These are phyloP conservation scores for Drosophila asahinai DNA, from an alignment of 1,140 invertebrate species.

Conservation along the genomic window DNA sequence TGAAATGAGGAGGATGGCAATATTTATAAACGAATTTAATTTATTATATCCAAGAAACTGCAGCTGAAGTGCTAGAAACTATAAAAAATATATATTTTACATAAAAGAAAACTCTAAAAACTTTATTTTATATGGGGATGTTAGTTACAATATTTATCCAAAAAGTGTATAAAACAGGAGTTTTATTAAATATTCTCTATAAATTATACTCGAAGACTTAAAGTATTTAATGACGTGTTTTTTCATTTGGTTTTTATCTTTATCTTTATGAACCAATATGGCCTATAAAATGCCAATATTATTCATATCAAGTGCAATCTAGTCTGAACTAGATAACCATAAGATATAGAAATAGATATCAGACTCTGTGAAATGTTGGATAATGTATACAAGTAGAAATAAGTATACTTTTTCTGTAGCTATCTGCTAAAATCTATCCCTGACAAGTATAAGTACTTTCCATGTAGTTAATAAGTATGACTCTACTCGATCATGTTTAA, in stretches of 20 bases:
- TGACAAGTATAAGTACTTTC: neutral
- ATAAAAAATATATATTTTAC: neutral
- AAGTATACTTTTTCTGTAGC: no score
- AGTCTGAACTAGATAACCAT: neutral
- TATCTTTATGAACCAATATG: no score
- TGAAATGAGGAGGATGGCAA: conserved; percentile 9
- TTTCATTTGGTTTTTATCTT: neutral
- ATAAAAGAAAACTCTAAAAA: neutral
- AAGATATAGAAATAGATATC: neutral
- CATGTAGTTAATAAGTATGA: neutral
- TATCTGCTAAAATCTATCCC: neutral
- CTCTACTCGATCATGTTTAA: neutral
- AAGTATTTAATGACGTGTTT: neutral
- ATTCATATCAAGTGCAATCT: neutral
- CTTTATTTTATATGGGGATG: no score
- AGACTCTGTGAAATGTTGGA: neutral
- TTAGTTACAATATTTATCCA: no score
- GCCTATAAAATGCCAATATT: neutral
- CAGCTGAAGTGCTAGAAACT: neutral
- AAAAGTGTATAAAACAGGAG: no score
- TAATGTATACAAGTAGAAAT: neutral
- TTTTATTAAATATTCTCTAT: no score
- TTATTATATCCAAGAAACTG: conserved; percentile 33
- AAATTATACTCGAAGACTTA: no score
- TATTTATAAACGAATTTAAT: conserved; percentile 55